Evolutionary conservation across 30 jellyfish, hydroid and myxozoan species (phyloP), one percentile per base, ranked within the genome.

Genomic region (Aurelia sp.): DNA sequence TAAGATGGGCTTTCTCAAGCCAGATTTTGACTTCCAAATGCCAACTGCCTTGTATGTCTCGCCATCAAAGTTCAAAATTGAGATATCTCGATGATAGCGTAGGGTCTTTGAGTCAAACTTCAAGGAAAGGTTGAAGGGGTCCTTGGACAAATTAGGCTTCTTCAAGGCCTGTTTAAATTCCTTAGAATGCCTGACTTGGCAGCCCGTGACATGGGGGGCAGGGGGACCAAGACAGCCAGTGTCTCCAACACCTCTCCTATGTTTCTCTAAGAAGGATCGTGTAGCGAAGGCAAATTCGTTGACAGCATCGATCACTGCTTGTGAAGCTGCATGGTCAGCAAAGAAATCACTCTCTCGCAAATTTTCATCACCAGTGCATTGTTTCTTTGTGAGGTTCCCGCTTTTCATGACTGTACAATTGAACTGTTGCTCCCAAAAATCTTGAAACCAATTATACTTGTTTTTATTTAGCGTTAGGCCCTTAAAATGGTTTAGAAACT

Each of bases 351-450:
- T 58, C 2, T 58, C 24, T 58, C 24, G 24, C 67, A 58, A 58
- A 20, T 20, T 58, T 58, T 58, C 67, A 13, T 58, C 24, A 20
- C 67, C 67, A 15, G 67, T 15, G 67, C 67, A 58, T 15, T 15
- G 20, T 10, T 58, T 58, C 24, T 58, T 58, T 20, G 67, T 58
- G 2, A 20, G 7, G 24, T 58, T 58, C 24, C 24, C 67, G 24
- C 7, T 1, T 58, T 20, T 58, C 24, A 0, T 3, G n/a, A 41
- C 67, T 3, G 72, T 35, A 68, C 91, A 82, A 15, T 68, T 68
- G 76, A 67, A 66, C 16, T 18, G 20, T 50, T 82, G 63, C 41
- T 82, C 62, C 91, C 91, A 82, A 57, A 82, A 82, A 5, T 66
- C 77, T 19, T 70, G 0, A 67, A 82, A 82, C 91, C 91, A 82